Evolutionary conservation across 1,140 invertebrate genomes (phyloP).

Genomic region (Galendromus occidentalis): DNA sequence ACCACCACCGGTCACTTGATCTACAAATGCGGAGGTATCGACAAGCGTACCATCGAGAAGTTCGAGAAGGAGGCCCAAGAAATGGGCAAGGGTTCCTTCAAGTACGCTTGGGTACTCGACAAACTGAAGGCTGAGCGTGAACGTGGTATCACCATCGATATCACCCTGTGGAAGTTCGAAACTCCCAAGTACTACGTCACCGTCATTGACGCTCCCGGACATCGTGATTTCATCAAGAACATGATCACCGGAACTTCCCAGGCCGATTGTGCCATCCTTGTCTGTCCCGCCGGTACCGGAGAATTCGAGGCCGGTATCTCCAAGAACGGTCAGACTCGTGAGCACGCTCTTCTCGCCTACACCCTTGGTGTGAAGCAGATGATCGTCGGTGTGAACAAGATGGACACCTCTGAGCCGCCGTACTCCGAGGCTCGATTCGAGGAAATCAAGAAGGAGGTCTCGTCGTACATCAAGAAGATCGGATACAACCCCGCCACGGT

Average conservation of each 20-base stretch:
- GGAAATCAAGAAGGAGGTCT: constrained; percentile 36
- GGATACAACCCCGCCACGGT: constrained; percentile 38
- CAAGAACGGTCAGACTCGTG: constrained; percentile 39
- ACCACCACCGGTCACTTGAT: constrained; percentile 41
- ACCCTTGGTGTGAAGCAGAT: constrained; percentile 40
- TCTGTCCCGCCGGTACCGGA: constrained; percentile 36
- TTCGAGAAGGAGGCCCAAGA: constrained; percentile 42
- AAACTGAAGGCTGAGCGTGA: constrained; percentile 42
- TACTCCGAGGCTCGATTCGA: constrained; percentile 30
- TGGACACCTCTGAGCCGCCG: constrained; percentile 37
- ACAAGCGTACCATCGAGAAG: constrained; percentile 40
- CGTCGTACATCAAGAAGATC: constrained; percentile 37
- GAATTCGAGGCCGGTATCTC: constrained; percentile 41
- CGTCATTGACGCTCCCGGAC: constrained; percentile 41
- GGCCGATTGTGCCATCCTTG: constrained; percentile 38
- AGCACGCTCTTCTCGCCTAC: constrained; percentile 38
- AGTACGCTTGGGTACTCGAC: constrained; percentile 41
- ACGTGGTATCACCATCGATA: constrained; percentile 44
- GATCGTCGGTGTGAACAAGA: constrained; percentile 41
- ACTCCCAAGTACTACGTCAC: constrained; percentile 38
- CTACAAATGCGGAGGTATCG: constrained; percentile 43
- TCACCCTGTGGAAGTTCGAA: constrained; percentile 42
- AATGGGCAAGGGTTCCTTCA: constrained; percentile 41
- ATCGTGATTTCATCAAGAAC: constrained; percentile 45
- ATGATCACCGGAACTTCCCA: constrained; percentile 41